Evolutionary conservation across 2,888 invertebrate genomes (phyloP).

Genomic region (Schizotus pectinicornis): DNA sequence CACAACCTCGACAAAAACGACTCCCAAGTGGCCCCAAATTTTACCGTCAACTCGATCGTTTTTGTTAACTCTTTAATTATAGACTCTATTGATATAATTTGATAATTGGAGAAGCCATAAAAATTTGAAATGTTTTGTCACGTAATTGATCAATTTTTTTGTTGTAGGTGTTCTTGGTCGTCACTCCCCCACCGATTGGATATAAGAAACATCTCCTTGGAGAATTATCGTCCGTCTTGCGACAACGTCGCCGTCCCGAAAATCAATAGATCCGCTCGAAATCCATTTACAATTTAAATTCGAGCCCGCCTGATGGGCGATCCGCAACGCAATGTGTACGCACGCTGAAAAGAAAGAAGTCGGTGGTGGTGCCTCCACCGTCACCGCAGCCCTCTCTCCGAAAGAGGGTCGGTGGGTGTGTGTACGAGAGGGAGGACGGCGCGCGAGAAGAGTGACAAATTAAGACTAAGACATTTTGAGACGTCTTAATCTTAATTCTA

Average conservation of each 20-base stretch:
- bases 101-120: no score
- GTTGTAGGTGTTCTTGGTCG: no score
- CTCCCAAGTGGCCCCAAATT: conserved; percentile 1
- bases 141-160: no score
- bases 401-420: conserved; percentile 15
- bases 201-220: neutral
- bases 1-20: neutral
- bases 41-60: neutral
- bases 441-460: conserved; percentile 52
- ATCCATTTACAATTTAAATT: conserved; percentile 54
- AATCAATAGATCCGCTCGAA: conserved; percentile 51
- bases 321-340: conserved; percentile 26
- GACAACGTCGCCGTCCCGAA: conserved; percentile 39
- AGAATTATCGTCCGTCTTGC: neutral
- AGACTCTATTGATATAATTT: no score
- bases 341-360: conserved; percentile 16
- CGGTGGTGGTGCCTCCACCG: conserved; percentile 9
- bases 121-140: no score
- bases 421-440: conserved; percentile 26
- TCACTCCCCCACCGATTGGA: neutral
- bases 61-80: no score
- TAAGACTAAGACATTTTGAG: conserved; percentile 58
- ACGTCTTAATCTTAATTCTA: conserved; percentile 60
- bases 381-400: conserved; percentile 4
- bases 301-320: conserved; percentile 26